A percentile compares a stretch with the other conserved stretches of the same genome.
Evolutionary conservation across 2,888 invertebrate genomes (phyloP).

Genomic region (Caenorhabditis sulstoni): DNA sequence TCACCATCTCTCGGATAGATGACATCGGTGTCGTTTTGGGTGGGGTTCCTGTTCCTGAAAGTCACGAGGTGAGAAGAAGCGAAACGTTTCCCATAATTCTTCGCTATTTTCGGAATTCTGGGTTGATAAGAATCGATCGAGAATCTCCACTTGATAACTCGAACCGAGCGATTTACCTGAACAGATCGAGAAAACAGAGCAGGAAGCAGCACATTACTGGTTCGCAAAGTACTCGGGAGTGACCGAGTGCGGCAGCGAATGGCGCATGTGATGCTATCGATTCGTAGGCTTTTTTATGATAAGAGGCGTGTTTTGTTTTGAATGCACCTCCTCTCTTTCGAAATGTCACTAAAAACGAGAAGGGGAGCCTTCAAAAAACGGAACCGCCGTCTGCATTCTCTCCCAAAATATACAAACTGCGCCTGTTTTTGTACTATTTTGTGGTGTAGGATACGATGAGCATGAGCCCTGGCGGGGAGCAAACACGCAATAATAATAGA

Average conservation of each 20-base stretch:
- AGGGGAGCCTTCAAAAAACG: slow-evolving; percentile 21
- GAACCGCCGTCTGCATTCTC: slow-evolving; percentile 11
- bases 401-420: neutral
- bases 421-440: slow-evolving; percentile 35
- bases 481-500: slow-evolving; percentile 31
- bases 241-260: slow-evolving; percentile 6
- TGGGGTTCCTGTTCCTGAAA: slow-evolving; percentile 35
- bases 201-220: slow-evolving; percentile 44
- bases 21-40: slow-evolving; percentile 52
- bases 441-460: neutral
- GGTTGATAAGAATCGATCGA: neutral
- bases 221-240: slow-evolving; percentile 4
- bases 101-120: no score
- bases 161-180: slow-evolving; percentile 39
- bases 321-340: slow-evolving; percentile 8
- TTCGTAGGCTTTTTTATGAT: slow-evolving; percentile 24
- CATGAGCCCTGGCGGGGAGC: slow-evolving; percentile 2
- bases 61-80: slow-evolving; percentile 7
- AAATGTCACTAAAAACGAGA: slow-evolving; percentile 43
- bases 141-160: neutral
- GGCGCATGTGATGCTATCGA: slow-evolving; percentile 34
- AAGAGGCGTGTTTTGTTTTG: slow-evolving; percentile 46
- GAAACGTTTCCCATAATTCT: neutral
- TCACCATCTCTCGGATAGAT: slow-evolving; percentile 54
- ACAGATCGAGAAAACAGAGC: slow-evolving; percentile 42